A percentile compares a stretch with the other conserved stretches of the same genome.
Evolutionary conservation across 2,797 vertebrate species (phyloP).

Genomic region (Cossypha caffra): DNA sequence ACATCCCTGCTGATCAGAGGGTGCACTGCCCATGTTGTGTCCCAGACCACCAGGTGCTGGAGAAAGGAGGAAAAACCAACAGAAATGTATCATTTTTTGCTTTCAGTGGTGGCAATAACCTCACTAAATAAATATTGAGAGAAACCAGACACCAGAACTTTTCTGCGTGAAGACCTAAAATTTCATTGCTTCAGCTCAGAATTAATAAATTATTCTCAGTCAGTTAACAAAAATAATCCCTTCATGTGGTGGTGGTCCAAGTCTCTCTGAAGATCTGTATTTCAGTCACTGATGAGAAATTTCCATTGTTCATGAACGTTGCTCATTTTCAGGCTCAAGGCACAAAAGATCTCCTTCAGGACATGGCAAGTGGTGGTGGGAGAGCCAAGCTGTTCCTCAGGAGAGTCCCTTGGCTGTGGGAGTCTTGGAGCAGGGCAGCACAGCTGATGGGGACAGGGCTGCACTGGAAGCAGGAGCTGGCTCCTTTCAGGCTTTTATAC

Average conservation of each 20-base stretch:
- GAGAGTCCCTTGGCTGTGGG: not conserved
- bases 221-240: not conserved
- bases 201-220: not conserved
- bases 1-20: not conserved
- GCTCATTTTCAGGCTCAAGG: not conserved
- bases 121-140: conserved; percentile 17
- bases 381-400: rapidly evolving
- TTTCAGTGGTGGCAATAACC: not conserved
- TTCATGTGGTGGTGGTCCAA: not conserved
- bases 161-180: not conserved
- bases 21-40: not conserved
- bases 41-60: not conserved
- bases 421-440: not conserved
- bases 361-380: not conserved
- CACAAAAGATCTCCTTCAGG: not conserved
- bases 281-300: not conserved
- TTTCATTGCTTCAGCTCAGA: not conserved
- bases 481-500: not conserved
- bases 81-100: not conserved
- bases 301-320: not conserved
- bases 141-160: not conserved
- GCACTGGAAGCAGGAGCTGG: not conserved
- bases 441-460: not conserved
- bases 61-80: not conserved
- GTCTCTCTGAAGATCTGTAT: not conserved